phyloP scores from a whole-genome alignment of 2,797 vertebrate genomes.

The Pipistrellus pygmaeus region DNA sequence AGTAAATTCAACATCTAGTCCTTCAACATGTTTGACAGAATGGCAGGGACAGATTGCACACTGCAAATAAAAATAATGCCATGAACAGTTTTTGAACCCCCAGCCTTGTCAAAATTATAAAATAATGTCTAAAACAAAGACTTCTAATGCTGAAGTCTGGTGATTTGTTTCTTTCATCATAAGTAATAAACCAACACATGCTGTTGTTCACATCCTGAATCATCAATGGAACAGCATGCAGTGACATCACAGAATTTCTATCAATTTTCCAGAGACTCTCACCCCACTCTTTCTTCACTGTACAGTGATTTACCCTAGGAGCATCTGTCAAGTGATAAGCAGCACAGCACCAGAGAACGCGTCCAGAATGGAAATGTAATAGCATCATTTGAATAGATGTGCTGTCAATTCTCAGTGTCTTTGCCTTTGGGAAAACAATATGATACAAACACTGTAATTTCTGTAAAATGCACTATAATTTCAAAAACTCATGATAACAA shows the following conservation, averaged over 20 bases:
- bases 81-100: neutral
- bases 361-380: neutral
- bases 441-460: neutral
- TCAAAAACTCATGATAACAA: slow-evolving; percentile 42
- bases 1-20: neutral
- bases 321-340: neutral
- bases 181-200: slow-evolving; percentile 6
- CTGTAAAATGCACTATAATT: neutral
- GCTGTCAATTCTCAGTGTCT: neutral
- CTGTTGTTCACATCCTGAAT: slow-evolving; percentile 7
- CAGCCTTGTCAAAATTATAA: slow-evolving; percentile 21
- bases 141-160: neutral
- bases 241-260: neutral
- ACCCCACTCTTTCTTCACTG: neutral
- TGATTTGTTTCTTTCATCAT: neutral
- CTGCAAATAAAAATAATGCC: neutral
- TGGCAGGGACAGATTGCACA: neutral
- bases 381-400: neutral
- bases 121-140: neutral
- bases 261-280: neutral
- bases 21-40: neutral
- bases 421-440: slow-evolving; percentile 17
- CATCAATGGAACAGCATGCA: neutral
- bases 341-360: neutral
- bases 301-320: neutral